Base-by-base conservation (phyloP, 2,888 invertebrate species). In the Andrena praecox region DNA sequence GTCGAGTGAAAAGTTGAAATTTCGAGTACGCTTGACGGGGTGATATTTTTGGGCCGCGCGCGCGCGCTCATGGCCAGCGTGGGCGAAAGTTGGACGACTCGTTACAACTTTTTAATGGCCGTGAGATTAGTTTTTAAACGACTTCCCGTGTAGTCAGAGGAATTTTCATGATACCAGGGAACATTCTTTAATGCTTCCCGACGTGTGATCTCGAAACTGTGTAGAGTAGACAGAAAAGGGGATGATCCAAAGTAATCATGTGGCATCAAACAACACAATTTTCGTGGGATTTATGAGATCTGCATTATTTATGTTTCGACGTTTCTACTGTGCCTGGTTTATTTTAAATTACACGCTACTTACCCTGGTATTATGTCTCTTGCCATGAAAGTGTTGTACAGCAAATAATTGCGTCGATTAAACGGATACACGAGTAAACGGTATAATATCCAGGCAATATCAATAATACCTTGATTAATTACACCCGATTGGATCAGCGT, bases 101-200 rank as follows among this genome's bases (percentile, higher is more conserved):
- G 81, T 82, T 82, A 82, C 74, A 82, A 82, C 81, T 82, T 82
- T 80, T 82, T 80, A 82, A 82, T 80, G 81, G 81, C 54, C 66
- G 75, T 50, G 69, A 81, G 81, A 82, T 82, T 82, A 82, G 81
- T 81, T 82, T 82, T 80, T 80, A 82, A 82, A 82, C 81, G 74
- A 82, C 81, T 79, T 79, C 63, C 70, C 81, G 56, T 66, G 73
- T 64, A 64, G 50, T 52, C 62, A 29, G 59, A 42, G 63, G 74
- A 80, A 82, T 81, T 80, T 80, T 81, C 81, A 75, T 82, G 74
- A 81, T 81, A 82, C 70, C 66, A 35, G 35, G 10, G 69, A 74
- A 82, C 82, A 74, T 75, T 82, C 82, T 64, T 81, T 42, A 68
- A 59, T 71, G 67, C 50, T 33, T 33, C 33, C 6, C 48, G 80